Evolutionary conservation across 2,888 invertebrate genomes (phyloP).

Genomic region (Tinea semifulvella): DNA sequence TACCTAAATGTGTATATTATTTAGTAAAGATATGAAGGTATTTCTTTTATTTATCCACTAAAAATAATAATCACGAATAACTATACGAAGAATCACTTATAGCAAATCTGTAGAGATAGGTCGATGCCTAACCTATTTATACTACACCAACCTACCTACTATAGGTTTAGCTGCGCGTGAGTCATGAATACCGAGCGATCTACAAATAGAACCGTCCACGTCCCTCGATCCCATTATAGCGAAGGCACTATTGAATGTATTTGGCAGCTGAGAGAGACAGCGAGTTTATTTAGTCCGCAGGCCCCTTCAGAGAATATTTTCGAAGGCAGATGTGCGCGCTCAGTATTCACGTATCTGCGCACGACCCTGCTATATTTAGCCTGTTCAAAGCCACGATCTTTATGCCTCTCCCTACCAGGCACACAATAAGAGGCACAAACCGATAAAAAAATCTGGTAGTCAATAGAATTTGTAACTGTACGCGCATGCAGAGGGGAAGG

Average conservation of each 20-base stretch:
- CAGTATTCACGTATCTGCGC: slow-evolving; percentile 35
- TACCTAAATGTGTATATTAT: no score
- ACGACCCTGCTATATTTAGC: slow-evolving; percentile 56
- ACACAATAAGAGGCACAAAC: slow-evolving; percentile 51
- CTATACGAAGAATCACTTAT: no score
- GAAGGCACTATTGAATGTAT: slow-evolving; percentile 12
- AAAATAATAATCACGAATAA: no score
- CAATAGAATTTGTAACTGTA: slow-evolving; percentile 31
- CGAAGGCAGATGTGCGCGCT: slow-evolving; percentile 18
- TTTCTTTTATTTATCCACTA: no score
- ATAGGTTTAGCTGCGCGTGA: slow-evolving; percentile 12
- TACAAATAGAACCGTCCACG: slow-evolving; percentile 13
- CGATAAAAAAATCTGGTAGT: slow-evolving; percentile 47
- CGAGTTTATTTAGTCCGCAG: slow-evolving; percentile 2
- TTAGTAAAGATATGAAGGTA: no score
- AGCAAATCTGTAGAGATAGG: slow-evolving; percentile 3
- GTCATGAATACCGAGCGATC: slow-evolving; percentile 10
- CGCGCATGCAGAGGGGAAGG: slow-evolving; percentile 40
- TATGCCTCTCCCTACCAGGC: slow-evolving; percentile 50
- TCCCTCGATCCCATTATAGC: slow-evolving; percentile 13
- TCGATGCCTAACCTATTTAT: slow-evolving; percentile 11
- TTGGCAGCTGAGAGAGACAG: slow-evolving; percentile 10
- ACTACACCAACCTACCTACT: slow-evolving; percentile 1
- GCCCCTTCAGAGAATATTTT: slow-evolving; percentile 11
- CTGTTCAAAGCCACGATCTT: slow-evolving; percentile 51